phyloP scores from a whole-genome alignment of 2,113 vertebrate genomes.

The Parotia lawesii region DNA sequence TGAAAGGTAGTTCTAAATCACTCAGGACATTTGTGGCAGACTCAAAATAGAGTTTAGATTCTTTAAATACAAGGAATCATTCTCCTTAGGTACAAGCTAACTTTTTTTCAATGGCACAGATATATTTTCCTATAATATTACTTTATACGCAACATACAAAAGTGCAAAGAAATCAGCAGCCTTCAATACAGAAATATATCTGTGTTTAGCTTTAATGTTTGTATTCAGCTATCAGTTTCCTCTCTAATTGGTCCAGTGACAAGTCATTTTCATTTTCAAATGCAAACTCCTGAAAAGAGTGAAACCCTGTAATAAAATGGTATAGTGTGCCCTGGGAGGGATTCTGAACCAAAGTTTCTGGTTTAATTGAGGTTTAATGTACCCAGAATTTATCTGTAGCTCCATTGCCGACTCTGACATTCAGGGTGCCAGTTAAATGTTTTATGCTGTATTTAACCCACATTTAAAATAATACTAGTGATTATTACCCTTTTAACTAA shows the following conservation, averaged over 20 bases:
- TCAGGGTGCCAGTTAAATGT: background rate
- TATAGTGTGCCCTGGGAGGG: background rate
- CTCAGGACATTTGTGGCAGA: background rate
- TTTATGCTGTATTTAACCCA: background rate
- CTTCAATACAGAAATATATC: background rate
- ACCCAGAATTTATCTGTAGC: background rate
- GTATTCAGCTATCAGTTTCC: background rate
- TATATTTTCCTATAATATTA: background rate
- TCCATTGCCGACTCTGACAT: background rate
- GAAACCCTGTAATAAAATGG: background rate
- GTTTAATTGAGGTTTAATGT: background rate
- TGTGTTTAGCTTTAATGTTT: background rate
- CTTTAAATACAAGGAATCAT: background rate
- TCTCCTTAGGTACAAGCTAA: background rate
- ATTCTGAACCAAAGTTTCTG: background rate
- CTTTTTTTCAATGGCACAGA: background rate
- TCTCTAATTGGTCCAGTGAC: background rate
- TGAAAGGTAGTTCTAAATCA: background rate
- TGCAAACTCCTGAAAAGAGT: background rate
- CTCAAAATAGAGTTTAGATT: background rate
- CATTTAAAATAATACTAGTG: background rate
- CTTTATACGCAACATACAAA: background rate
- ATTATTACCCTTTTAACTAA: background rate
- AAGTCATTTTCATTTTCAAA: background rate
- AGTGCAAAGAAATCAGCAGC: background rate